These are phyloP conservation scores for Allacma fusca DNA, from an alignment of 2,888 invertebrate species.

Conservation along the genomic window DNA sequence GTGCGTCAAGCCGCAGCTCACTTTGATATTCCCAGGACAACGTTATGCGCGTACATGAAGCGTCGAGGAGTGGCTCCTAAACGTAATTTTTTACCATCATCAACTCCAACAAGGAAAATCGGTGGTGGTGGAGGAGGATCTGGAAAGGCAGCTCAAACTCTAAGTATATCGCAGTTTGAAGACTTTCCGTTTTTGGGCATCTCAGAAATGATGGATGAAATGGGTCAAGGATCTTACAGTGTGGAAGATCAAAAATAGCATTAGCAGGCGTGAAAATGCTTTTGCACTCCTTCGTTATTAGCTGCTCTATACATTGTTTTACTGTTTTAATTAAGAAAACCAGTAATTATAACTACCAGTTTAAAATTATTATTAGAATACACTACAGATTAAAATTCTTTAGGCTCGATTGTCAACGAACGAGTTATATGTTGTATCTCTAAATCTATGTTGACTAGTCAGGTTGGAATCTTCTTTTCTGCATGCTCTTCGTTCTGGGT, in stretches of 20 bases:
- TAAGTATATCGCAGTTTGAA: constrained; percentile 41
- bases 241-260: constrained; percentile 50
- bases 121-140: constrained; percentile 13
- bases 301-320: not conserved
- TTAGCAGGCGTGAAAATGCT: constrained; percentile 5
- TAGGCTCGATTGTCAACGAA: not conserved
- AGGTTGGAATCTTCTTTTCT: constrained; percentile 7
- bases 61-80: constrained; percentile 64
- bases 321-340: not conserved
- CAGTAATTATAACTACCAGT: not conserved
- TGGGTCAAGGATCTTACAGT: constrained; percentile 51
- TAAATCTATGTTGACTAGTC: constrained; percentile 2
- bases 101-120: constrained; percentile 24
- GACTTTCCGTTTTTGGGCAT: constrained; percentile 56
- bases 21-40: constrained; percentile 71
- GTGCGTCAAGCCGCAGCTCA: constrained; percentile 72
- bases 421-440: not conserved
- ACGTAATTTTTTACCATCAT: constrained; percentile 40
- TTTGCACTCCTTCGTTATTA: constrained; percentile 27
- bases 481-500: not conserved
- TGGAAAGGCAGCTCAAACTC: constrained; percentile 20
- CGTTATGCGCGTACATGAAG: constrained; percentile 72
- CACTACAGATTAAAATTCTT: not conserved
- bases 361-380: not conserved
- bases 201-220: constrained; percentile 60